Percentiles rank a stretch among this genome's conserved stretches.
These are phyloP conservation scores for Drosophila kohkoa DNA, from an alignment of 1,140 invertebrate genomes.

Conservation along the genomic window DNA sequence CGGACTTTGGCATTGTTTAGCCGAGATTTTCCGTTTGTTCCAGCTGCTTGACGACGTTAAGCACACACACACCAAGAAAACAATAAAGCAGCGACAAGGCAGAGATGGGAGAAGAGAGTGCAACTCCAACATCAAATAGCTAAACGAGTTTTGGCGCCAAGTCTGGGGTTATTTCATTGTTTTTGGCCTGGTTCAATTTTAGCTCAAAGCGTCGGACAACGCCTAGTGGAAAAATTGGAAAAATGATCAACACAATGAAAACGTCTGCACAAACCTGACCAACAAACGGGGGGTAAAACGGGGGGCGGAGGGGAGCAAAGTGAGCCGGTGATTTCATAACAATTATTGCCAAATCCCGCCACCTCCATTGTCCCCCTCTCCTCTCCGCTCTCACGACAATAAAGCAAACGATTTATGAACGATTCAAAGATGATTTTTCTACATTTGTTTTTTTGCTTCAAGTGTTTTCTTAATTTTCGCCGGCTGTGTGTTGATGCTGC, in stretches of 20 bases:
- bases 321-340: slow-evolving; percentile 67
- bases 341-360: slow-evolving; percentile 73
- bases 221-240: slow-evolving; percentile 63
- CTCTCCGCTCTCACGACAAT: slow-evolving; percentile 13
- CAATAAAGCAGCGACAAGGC: not conserved
- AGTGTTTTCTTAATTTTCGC: slow-evolving; percentile 34
- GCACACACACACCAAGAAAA: slow-evolving; percentile 38
- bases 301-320: not conserved
- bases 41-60: slow-evolving; percentile 78
- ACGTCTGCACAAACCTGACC: slow-evolving; percentile 36
- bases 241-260: slow-evolving; percentile 51
- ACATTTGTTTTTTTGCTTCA: slow-evolving; percentile 22
- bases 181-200: slow-evolving; percentile 67
- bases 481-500: slow-evolving; percentile 37
- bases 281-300: not conserved
- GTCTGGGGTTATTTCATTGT: slow-evolving; percentile 68
- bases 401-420: slow-evolving; percentile 51
- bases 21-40: slow-evolving; percentile 62
- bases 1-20: slow-evolving; percentile 75
- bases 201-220: slow-evolving; percentile 40
- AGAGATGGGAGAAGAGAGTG: slow-evolving; percentile 28
- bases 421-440: slow-evolving; percentile 45
- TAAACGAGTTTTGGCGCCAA: slow-evolving; percentile 70
- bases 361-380: not conserved
- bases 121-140: slow-evolving; percentile 44